Conservation (phyloP, 2,113 vertebrate genomes). For the Toxostoma redivivum region DNA sequence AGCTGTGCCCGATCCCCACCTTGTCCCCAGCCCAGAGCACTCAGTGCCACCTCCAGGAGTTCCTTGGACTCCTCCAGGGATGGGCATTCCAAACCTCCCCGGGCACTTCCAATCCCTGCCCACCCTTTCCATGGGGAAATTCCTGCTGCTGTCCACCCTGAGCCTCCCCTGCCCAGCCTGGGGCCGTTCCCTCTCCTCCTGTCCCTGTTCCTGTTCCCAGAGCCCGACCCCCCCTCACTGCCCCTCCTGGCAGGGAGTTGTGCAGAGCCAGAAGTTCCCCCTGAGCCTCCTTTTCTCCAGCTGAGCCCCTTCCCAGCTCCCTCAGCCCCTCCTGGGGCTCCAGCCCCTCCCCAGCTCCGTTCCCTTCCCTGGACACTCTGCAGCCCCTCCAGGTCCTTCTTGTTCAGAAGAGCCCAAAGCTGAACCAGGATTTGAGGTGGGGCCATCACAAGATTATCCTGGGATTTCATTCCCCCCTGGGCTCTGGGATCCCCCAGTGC, state of each 20-base stretch:
- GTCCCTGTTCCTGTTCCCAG: no score
- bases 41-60: rapidly evolving
- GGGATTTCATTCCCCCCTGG: background rate
- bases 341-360: rapidly evolving
- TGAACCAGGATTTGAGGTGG: background rate
- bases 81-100: background rate
- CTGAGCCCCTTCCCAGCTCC: background rate
- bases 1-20: rapidly evolving
- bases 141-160: no score
- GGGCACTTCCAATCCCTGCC: background rate
- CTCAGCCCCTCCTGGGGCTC: background rate
- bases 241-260: no score
- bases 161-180: no score
- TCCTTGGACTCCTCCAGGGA: background rate
- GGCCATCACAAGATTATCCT: background rate
- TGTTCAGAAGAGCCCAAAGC: background rate
- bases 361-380: background rate
- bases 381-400: background rate
- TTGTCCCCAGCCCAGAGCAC: background rate
- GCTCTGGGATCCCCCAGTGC: background rate
- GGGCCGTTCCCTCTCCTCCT: no score
- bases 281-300: background rate
- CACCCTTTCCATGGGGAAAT: background rate
- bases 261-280: no score
- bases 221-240: no score